Evolutionary conservation across 2,888 invertebrate species (phyloP).

Genomic region (Ophioninae sp.): DNA sequence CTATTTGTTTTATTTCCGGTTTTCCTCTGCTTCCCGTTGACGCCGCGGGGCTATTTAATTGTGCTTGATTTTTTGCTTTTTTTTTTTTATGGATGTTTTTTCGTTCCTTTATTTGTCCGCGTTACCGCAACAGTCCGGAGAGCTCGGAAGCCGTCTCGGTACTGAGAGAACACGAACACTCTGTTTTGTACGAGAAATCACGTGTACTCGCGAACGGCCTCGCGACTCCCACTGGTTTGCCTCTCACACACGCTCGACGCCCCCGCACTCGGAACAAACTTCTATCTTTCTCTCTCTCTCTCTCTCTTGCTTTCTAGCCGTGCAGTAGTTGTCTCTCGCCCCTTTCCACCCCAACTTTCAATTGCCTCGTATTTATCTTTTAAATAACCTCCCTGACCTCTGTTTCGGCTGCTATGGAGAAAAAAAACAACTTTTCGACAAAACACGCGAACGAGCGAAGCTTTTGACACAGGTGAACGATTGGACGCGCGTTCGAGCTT

Average conservation of each 20-base stretch:
- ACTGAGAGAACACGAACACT: slow-evolving; percentile 44
- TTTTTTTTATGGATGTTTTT: not conserved
- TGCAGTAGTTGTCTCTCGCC: not conserved
- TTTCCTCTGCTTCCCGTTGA: not conserved
- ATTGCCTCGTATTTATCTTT: too few relatives aligned
- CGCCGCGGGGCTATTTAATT: too few relatives aligned
- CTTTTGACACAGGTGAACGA: not conserved
- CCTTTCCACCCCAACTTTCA: too few relatives aligned
- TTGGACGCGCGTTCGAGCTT: not conserved
- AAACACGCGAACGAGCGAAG: not conserved
- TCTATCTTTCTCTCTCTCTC: too few relatives aligned
- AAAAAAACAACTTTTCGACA: too few relatives aligned
- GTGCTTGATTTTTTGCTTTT: too few relatives aligned
- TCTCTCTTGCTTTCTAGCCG: not conserved
- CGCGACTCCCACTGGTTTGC: slow-evolving; percentile 46
- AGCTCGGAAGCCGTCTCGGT: slow-evolving; percentile 50
- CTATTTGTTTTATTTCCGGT: slow-evolving; percentile 16
- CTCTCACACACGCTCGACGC: slow-evolving; percentile 46
- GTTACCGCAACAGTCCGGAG: slow-evolving; percentile 15
- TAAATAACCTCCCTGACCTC: too few relatives aligned
- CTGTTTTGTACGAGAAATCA: slow-evolving; percentile 48
- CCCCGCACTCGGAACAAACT: slow-evolving; percentile 47
- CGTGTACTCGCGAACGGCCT: slow-evolving; percentile 50
- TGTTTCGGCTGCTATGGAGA: too few relatives aligned
- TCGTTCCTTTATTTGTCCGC: not conserved